These are phyloP conservation scores for Callimorpha dominula DNA, from an alignment of 2,888 invertebrate genomes.

Conservation along the genomic window DNA sequence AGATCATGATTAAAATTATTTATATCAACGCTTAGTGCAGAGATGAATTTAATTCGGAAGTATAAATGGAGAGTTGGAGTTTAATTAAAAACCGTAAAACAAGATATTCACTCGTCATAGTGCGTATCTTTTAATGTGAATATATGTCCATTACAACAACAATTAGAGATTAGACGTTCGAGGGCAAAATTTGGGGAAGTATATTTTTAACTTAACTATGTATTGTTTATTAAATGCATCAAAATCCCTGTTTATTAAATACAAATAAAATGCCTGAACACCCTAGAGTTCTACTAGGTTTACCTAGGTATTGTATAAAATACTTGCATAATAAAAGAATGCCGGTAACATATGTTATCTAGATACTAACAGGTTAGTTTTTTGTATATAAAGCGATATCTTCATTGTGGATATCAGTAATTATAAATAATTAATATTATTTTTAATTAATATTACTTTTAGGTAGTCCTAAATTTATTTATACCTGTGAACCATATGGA, in stretches of 20 bases:
- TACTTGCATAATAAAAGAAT: no score
- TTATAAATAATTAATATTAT: neutral
- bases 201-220: neutral
- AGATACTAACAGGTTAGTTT: neutral
- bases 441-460: neutral
- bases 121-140: neutral
- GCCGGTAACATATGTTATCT: neutral
- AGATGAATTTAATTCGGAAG: neutral
- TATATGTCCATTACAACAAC: neutral
- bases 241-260: neutral
- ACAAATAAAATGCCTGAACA: no score
- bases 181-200: neutral
- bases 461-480: neutral
- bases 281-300: no score
- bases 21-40: neutral
- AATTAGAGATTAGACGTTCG: neutral
- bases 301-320: no score
- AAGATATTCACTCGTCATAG: neutral
- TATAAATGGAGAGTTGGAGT: neutral
- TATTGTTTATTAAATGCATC: neutral
- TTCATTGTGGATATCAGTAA: neutral
- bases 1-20: constrained; percentile 2
- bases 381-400: neutral
- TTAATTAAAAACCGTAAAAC: constrained; percentile 8
- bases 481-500: neutral